A percentile compares a stretch with the other conserved stretches of the same genome.
phyloP scores from a whole-genome alignment of 1,140 invertebrate species.

The Drosophila ironensis region DNA sequence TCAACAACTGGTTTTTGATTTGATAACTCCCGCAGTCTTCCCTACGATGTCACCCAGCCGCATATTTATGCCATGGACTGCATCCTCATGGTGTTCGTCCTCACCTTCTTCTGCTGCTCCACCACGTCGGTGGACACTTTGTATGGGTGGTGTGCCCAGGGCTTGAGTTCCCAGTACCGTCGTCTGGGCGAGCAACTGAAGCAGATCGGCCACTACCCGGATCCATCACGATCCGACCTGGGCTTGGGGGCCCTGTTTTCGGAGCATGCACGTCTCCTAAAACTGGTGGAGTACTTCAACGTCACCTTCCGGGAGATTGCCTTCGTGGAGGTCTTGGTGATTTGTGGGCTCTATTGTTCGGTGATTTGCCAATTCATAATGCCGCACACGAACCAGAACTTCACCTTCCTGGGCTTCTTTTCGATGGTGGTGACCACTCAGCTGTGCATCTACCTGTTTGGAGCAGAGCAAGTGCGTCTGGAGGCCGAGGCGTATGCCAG shows the following conservation, averaged over 20 bases:
- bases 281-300: constrained; percentile 34
- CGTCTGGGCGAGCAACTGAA: constrained; percentile 21
- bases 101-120: constrained; percentile 60
- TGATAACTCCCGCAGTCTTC: constrained; percentile 11
- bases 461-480: constrained; percentile 50
- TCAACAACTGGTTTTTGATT: neutral
- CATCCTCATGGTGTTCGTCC: constrained; percentile 45
- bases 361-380: constrained; percentile 60
- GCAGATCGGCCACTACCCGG: neutral
- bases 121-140: constrained; percentile 53
- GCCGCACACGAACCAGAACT: constrained; percentile 53
- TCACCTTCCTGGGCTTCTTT: constrained; percentile 58
- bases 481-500: constrained; percentile 33
- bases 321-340: constrained; percentile 53
- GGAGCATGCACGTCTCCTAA: constrained; percentile 30
- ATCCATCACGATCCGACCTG: constrained; percentile 7
- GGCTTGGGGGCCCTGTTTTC: constrained; percentile 16
- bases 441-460: constrained; percentile 52
- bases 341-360: constrained; percentile 52
- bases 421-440: constrained; percentile 60
- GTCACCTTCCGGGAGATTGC: constrained; percentile 38
- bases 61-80: constrained; percentile 46
- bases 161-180: constrained; percentile 51
- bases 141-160: constrained; percentile 53
- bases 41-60: constrained; percentile 46